Conservation (phyloP, 2,888 invertebrate genomes). For the Abrostola triplasia region DNA sequence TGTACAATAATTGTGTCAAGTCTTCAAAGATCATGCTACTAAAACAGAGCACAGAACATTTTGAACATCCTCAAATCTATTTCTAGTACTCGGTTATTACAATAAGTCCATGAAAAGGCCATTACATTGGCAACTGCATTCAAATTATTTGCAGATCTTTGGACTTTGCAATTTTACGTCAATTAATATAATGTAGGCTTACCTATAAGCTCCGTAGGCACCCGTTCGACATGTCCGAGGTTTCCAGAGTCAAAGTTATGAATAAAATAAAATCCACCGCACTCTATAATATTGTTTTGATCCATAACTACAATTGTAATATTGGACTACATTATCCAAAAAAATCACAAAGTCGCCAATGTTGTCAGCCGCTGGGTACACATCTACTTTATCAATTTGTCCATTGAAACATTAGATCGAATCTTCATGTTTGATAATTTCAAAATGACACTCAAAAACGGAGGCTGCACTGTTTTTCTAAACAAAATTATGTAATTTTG, state of each 20-base stretch:
- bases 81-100: slow-evolving; percentile 40
- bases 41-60: slow-evolving; percentile 17
- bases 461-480: slow-evolving; percentile 87
- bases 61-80: slow-evolving; percentile 45
- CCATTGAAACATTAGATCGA: slow-evolving; percentile 73
- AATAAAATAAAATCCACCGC: slow-evolving; percentile 93
- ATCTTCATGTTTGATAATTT: slow-evolving; percentile 81
- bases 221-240: slow-evolving; percentile 93
- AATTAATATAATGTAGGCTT: slow-evolving; percentile 60
- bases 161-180: slow-evolving; percentile 58
- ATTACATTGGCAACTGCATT: slow-evolving; percentile 61
- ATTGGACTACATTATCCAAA: slow-evolving; percentile 83
- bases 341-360: slow-evolving; percentile 72
- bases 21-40: slow-evolving; percentile 35
- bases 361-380: slow-evolving; percentile 68
- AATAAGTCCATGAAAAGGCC: slow-evolving; percentile 59
- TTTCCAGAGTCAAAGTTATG: slow-evolving; percentile 97
- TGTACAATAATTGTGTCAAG: slow-evolving; percentile 38
- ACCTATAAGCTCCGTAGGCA: slow-evolving; percentile 89
- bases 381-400: slow-evolving; percentile 80
- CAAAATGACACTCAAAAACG: slow-evolving; percentile 82
- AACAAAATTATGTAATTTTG: slow-evolving; percentile 89
- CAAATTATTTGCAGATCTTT: slow-evolving; percentile 49
- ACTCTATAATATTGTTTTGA: slow-evolving; percentile 86
- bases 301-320: slow-evolving; percentile 79